Conservation (phyloP, 2,888 invertebrate species). For the Acronicta alni region DNA sequence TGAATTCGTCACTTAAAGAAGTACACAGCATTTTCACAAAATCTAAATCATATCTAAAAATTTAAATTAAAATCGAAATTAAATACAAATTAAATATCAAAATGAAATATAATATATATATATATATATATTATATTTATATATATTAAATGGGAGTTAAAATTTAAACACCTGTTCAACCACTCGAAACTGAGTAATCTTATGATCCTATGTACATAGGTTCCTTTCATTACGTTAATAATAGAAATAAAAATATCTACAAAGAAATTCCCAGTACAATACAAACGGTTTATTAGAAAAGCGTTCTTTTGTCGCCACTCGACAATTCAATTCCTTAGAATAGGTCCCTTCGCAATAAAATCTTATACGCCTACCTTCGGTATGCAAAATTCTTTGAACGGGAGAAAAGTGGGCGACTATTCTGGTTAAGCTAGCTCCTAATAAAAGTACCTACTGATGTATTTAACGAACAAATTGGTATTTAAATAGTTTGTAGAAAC, state of each 20-base stretch:
- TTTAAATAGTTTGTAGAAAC: too few species aligned
- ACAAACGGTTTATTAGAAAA: constrained; percentile 53
- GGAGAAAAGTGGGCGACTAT: constrained; percentile 59
- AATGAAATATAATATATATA: too few species aligned
- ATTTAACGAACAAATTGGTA: neutral
- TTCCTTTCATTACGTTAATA: constrained; percentile 15
- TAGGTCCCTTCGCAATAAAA: constrained; percentile 75
- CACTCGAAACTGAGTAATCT: neutral
- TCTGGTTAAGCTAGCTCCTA: constrained; percentile 52
- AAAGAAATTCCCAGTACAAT: constrained; percentile 43
- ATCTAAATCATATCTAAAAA: too few species aligned
- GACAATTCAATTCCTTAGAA: constrained; percentile 64
- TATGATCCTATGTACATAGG: neutral
- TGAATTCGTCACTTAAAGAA: too few species aligned
- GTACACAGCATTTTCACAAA: too few species aligned
- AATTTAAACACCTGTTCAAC: neutral
- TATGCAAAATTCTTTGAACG: constrained; percentile 78
- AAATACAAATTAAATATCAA: too few species aligned
- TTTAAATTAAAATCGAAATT: too few species aligned
- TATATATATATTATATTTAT: too few species aligned
- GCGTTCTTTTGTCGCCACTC: constrained; percentile 50
- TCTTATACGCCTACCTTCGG: constrained; percentile 78
- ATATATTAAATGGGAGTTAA: too few species aligned
- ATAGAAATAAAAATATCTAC: constrained; percentile 35
- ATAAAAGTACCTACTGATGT: constrained; percentile 15